These are phyloP conservation scores for Eulemur rufifrons DNA, from an alignment of 2,113 vertebrate species.

Conservation along the genomic window DNA sequence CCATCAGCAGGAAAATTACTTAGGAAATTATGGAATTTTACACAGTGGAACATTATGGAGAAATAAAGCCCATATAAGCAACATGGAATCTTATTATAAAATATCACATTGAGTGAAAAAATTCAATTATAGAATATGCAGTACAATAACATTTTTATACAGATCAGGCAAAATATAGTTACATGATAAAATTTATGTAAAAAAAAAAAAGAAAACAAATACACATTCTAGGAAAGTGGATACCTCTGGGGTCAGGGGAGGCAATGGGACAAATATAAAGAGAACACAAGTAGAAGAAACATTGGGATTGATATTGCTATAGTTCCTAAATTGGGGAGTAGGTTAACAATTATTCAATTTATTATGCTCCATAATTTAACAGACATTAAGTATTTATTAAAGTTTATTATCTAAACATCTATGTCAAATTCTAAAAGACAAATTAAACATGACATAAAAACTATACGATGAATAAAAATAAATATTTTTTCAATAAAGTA, in stretches of 20 bases:
- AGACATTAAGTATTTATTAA: not conserved
- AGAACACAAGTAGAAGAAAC: not conserved
- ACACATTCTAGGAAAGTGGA: not conserved
- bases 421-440: not conserved
- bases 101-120: not conserved
- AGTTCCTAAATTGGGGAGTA: not conserved
- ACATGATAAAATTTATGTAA: not conserved
- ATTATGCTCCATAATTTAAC: not conserved
- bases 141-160: not conserved
- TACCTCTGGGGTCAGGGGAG: not conserved
- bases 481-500: slow-evolving; percentile 15
- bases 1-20: slow-evolving; percentile 17
- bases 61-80: slow-evolving; percentile 15
- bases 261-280: not conserved
- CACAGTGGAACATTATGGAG: not conserved
- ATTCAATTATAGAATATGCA: not conserved
- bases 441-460: not conserved
- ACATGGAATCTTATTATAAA: not conserved
- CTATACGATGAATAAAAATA: not conserved
- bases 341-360: not conserved
- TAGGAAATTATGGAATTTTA: slow-evolving; percentile 12
- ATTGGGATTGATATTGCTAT: not conserved
- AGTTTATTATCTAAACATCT: slow-evolving; percentile 1
- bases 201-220: not conserved
- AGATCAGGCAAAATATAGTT: slow-evolving; percentile 10